Conservation (phyloP, 1,140 invertebrate species). For the Macrobrachium nipponense region DNA sequence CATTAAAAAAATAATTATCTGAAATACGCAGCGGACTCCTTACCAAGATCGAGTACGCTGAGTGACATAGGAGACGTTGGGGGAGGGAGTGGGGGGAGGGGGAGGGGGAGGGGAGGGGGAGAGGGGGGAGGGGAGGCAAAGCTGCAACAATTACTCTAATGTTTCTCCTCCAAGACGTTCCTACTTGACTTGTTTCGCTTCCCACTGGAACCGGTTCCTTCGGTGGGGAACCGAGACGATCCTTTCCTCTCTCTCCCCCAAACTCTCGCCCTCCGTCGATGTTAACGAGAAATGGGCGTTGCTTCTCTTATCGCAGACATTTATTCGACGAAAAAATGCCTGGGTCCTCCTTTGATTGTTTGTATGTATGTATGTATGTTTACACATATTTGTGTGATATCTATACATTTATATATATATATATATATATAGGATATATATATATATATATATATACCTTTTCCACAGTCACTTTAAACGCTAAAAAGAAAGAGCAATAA, state of each 20-base stretch:
- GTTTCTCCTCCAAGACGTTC: no score
- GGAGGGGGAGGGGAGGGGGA: background rate
- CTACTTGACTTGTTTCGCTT: no score
- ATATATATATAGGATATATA: background rate
- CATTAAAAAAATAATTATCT: background rate
- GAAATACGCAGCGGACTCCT: background rate
- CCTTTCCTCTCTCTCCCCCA: no score
- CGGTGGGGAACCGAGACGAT: no score
- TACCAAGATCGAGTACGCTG: background rate
- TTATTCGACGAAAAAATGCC: no score
- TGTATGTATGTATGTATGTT: background rate
- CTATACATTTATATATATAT: conserved; percentile 7
- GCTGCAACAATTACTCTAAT: background rate
- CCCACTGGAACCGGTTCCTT: no score
- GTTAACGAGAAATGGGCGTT: no score
- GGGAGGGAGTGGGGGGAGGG: background rate
- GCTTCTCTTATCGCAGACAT: no score
- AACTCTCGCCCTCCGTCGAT: no score
- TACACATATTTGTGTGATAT: background rate
- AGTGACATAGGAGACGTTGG: background rate
- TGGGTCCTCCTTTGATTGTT: no score
- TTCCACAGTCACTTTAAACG: no score
- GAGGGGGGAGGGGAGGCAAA: background rate
- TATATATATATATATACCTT: background rate
- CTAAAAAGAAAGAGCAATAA: no score